Percentiles rank a stretch among this genome's conserved stretches.
Evolutionary conservation across 2,888 invertebrate species (phyloP).

Genomic region (Drosophila robusta): DNA sequence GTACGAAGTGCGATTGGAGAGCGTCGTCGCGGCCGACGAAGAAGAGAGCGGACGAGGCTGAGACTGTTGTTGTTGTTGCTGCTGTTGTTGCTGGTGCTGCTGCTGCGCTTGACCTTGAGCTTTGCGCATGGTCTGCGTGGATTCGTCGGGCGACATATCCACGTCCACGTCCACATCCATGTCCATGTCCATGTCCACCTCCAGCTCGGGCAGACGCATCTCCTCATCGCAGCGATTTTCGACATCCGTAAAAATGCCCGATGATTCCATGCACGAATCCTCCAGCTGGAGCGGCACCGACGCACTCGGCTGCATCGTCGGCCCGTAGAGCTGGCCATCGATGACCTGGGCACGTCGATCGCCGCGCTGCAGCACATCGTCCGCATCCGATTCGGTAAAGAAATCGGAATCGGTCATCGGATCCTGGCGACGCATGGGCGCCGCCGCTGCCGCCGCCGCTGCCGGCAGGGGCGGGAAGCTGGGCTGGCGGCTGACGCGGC

Average conservation of each 20-base stretch:
- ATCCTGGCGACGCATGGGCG: constrained; percentile 90
- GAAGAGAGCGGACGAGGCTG: constrained; percentile 82
- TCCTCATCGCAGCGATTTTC: constrained; percentile 90
- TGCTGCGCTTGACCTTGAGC: constrained; percentile 57
- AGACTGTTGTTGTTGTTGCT: constrained; percentile 69
- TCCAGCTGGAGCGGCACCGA: constrained; percentile 88
- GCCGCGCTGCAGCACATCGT: constrained; percentile 89
- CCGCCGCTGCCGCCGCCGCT: constrained; percentile 85
- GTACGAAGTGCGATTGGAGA: constrained; percentile 83
- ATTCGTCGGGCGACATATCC: constrained; percentile 81
- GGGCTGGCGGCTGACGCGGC: constrained; percentile 84
- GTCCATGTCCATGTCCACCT: constrained; percentile 44
- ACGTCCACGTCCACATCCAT: constrained; percentile 42
- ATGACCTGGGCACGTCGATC: constrained; percentile 93
- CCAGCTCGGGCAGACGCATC: constrained; percentile 74
- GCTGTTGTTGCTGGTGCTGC: constrained; percentile 64
- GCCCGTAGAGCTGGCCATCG: constrained; percentile 94
- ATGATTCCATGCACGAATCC: constrained; percentile 94
- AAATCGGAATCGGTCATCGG: constrained; percentile 97
- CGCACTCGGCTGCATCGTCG: constrained; percentile 84
- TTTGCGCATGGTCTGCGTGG: constrained; percentile 86
- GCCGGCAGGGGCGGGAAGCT: constrained; percentile 82
- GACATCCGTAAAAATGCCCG: constrained; percentile 94
- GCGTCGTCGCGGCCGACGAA: constrained; percentile 80
- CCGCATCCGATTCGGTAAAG: constrained; percentile 95